Conservation (phyloP, 2,888 invertebrate species). For the Druceiella hillmani region DNA sequence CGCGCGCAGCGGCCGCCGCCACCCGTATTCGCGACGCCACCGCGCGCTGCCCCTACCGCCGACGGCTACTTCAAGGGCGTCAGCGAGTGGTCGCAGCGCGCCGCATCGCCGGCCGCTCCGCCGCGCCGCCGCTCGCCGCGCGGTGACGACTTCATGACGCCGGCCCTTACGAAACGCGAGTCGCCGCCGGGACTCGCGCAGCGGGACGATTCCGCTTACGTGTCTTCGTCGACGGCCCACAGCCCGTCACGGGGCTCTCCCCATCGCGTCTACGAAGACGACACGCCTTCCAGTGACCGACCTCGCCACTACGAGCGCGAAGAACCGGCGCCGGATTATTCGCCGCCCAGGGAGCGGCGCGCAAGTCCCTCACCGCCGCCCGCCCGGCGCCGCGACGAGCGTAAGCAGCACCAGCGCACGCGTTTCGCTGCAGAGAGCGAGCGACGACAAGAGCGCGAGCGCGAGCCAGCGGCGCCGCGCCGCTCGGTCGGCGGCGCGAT, state of each 20-base stretch:
- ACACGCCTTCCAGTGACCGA: constrained; percentile 42
- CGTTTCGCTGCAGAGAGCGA: constrained; percentile 53
- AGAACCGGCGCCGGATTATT: constrained; percentile 69
- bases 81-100: constrained; percentile 73
- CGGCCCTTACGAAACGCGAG: constrained; percentile 38
- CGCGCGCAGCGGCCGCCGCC: constrained; percentile 41
- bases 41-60: constrained; percentile 37
- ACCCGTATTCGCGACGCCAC: constrained; percentile 44
- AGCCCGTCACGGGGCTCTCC: constrained; percentile 52
- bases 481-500: constrained; percentile 57
- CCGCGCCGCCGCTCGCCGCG: constrained; percentile 42
- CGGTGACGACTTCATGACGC: constrained; percentile 39
- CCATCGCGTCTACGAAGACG: constrained; percentile 37
- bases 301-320: constrained; percentile 62
- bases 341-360: constrained; percentile 51
- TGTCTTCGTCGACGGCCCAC: constrained; percentile 52
- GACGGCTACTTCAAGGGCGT: constrained; percentile 67
- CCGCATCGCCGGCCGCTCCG: constrained; percentile 45
- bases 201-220: constrained; percentile 53
- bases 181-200: constrained; percentile 42
- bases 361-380: constrained; percentile 42
- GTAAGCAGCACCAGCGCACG: constrained; percentile 65
- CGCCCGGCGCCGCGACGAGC: constrained; percentile 46
- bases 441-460: constrained; percentile 24
- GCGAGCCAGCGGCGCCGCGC: constrained; percentile 38